phyloP scores from a whole-genome alignment of 2,888 invertebrate species.

The Magallana nippona region DNA sequence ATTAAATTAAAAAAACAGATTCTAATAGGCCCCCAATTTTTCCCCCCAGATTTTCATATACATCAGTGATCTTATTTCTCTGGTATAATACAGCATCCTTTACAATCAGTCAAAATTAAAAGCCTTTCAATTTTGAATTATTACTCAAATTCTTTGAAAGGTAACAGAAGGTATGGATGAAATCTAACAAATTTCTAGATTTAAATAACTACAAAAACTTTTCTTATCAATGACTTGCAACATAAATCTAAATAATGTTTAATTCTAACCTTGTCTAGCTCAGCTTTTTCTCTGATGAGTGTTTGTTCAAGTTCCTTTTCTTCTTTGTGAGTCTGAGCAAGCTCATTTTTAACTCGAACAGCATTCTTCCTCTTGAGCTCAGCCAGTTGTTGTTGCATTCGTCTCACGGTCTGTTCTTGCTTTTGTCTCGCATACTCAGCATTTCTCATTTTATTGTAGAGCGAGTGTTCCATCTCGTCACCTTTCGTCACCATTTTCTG shows the following conservation, averaged over 20 bases:
- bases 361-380: conserved; percentile 72
- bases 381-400: conserved; percentile 70
- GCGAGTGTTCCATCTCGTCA: conserved; percentile 74
- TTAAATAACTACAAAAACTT: too few species aligned
- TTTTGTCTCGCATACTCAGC: conserved; percentile 77
- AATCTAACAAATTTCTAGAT: too few species aligned
- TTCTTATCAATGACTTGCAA: too few species aligned
- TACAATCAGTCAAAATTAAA: too few species aligned
- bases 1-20: not conserved
- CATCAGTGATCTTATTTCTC: too few species aligned
- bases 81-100: too few species aligned
- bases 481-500: conserved; percentile 78
- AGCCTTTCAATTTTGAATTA: too few species aligned
- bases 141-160: too few species aligned
- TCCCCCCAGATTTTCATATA: too few species aligned
- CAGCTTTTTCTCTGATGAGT: conserved; percentile 74
- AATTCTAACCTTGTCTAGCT: conserved; percentile 74
- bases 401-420: conserved; percentile 75
- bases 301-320: conserved; percentile 75
- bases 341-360: conserved; percentile 68
- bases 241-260: not conserved
- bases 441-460: conserved; percentile 75
- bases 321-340: conserved; percentile 62
- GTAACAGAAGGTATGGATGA: too few species aligned
- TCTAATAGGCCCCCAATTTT: not conserved